Base-by-base conservation (phyloP, 2,888 invertebrate species). In the Athalia circularis region DNA sequence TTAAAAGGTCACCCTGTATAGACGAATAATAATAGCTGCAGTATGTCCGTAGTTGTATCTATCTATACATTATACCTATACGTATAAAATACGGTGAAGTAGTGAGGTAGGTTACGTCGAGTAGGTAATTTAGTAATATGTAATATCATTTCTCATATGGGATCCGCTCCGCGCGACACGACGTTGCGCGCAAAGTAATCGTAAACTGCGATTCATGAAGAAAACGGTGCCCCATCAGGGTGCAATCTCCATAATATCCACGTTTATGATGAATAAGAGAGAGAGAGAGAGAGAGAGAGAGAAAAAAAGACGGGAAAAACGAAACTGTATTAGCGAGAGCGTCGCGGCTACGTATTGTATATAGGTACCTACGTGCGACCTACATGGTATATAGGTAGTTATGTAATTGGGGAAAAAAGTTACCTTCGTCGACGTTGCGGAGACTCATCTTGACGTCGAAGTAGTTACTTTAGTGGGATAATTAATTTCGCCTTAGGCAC, bases 401-500 rank as follows among this genome's bases (percentile, higher is more conserved):
- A 43, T 64, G 64, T 29, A 29, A 61, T 4, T 11, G 54, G n/a
- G n/a, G 4, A 11, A 8, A 11, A 29, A 8, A 11, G 8, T 1
- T 43, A 15, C 72, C 57, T 15, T 59, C 59, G 9, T 29, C 29
- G 29, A 29, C 29, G 29, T 29, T 29, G 59, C 59, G 45, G 43
- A 72, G n/a, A 57, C 72, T 72, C 59, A 72, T 72, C 59, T 59
- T 59, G 45, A 45, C 29, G 45, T 13, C 7, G 72, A 52, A 72
- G 52, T 59, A 13, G 47, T 52, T 59, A 11, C 57, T 5, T n/a
- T 29, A 29, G n/a, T 54, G 45, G 43, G 57, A 45, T 70, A 72
- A 72, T 72, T 72, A 72, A 72, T 72, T 72, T 59, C 59, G 59
- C 72, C 72, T 72, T 3, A 47, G 47, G 72, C 47, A 57, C 57